Evolutionary conservation across 64 coral and sea anemone genomes (phyloP).

Genomic region (Acropora yongei): DNA sequence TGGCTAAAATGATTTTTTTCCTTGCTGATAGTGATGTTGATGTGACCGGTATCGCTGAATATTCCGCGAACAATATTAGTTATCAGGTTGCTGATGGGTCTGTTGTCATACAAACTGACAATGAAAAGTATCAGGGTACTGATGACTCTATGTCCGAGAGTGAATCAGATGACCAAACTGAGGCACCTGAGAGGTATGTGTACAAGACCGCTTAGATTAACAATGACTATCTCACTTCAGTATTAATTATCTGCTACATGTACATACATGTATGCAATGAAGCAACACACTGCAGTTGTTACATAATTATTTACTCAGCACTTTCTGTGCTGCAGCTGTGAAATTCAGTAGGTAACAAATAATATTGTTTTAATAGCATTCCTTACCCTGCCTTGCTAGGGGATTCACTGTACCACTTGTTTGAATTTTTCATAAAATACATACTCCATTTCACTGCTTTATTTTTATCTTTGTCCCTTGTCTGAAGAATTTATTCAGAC

Average conservation of each 20-base stretch:
- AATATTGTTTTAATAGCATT: constrained; percentile 1
- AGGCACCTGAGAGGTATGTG: constrained; percentile 4
- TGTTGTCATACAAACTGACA: neutral
- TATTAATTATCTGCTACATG: neutral
- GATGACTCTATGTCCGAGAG: constrained; percentile 8
- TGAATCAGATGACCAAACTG: constrained; percentile 15
- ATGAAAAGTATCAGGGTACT: constrained; percentile 2
- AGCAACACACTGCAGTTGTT: neutral
- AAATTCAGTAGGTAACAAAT: neutral
- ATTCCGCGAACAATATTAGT: neutral
- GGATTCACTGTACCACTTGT: neutral
- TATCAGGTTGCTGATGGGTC: constrained; percentile 29
- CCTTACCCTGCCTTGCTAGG: neutral
- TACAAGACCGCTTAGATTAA: constrained; percentile 2
- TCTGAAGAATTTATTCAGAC: neutral
- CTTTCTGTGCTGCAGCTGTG: neutral
- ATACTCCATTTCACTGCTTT: neutral
- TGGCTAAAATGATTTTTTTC: neutral
- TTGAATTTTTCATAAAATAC: neutral
- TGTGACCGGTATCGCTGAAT: constrained; percentile 13
- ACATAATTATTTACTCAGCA: neutral
- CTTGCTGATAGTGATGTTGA: constrained; percentile 18
- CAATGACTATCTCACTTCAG: constrained; percentile 1
- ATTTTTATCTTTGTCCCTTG: constrained; percentile 9
- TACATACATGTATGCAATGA: neutral